Evolutionary conservation across 2,113 vertebrate species (phyloP), one percentile per base, ranked within the genome.

Genomic region (Porphyrio hochstetteri): DNA sequence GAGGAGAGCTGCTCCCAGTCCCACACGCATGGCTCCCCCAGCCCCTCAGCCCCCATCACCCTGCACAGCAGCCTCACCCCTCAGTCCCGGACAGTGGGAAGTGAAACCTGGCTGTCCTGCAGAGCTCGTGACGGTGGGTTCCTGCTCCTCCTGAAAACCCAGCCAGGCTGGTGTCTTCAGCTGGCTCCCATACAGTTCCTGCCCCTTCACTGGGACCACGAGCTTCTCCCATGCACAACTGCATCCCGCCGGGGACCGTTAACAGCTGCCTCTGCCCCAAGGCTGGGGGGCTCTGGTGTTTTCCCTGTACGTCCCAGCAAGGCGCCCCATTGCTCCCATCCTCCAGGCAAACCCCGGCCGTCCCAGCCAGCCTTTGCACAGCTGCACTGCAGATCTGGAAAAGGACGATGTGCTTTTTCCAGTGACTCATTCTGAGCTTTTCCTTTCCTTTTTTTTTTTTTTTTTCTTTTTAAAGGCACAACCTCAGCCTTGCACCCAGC

Each of bases 311-410:
- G 10, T 3, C 35, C 72, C 52, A 36, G 60, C 31, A 27, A 69
- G 38, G 44, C 0, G 0, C 29, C 27, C 38, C 76, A 16, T 36
- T 0, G 0, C 74, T 44, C 38, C 61, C 1, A 0, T 33, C 57
- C 64, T 38, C 60, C 85, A 40, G 78, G 29, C 75, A 84, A 71
- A 68, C 42, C 44, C 56, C 1, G 0, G 64, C 44, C 1, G 2
- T 33, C 48, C 69, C 31, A 0, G 48, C 50, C 68, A 53, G 80
- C 64, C 42, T 27, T 5, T 42, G 76, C 86, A 90, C 86, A 93
- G 93, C 92, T 92, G 92, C 60, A 74, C 29, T 15, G 0, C 3
- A 1, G 60, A 13, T 35, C 72, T 75, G 56, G 79, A 68, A 52
- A 59, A 56, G 16, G 52, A 38, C 21, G 5, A 88, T 86, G 68